Evolutionary conservation across 2,888 invertebrate genomes (phyloP), one percentile per base, ranked within the genome.

Genomic region (Nemapogon koenigi): DNA sequence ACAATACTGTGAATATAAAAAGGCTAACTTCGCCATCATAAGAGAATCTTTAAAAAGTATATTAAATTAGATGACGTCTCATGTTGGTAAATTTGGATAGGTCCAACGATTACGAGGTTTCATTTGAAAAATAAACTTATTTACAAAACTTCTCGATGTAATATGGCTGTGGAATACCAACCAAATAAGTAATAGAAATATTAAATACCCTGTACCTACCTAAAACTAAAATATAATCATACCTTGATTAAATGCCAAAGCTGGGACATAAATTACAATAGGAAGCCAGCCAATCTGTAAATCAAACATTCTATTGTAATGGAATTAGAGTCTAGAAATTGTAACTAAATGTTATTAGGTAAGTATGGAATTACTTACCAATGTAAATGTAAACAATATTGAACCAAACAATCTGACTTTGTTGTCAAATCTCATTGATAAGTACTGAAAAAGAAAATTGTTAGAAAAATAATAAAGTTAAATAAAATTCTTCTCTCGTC

Each of bases 231-330:
- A 7, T 29, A 10, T n/a, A 25, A 2, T 13, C 16, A 54, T 73
- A 89, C 89, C 89, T 84, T 89, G 89, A 76, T 89, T 90, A 55
- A 90, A 89, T 19, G 90, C 89, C 49, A 90, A 60, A 0, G 90
- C 89, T 17, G 89, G 90, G 2, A 89, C 88, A 55, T 88, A 90
- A 46, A 90, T 84, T 1, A 90, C 90, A 41, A 90, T 87, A 14
- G 90, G 90, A 41, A 91, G 65, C 85, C 90, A 91, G 14, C 85
- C 85, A 59, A 89, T 75, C 89, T 90, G 66, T 44, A 82, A 65
- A 42, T 18, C 41, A 18, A 43, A 22, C 10, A 35, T 27, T 3
- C 6, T 29, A 11, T 14, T 4, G 17, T 7, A 18, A 16, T 17
- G 14, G 15, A 4, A 14, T 31, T 31, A 31, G 11, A n/a, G 4